These are phyloP conservation scores for Cynopterus brachyotis DNA, from an alignment of 2,113 vertebrate genomes.

Conservation along the genomic window DNA sequence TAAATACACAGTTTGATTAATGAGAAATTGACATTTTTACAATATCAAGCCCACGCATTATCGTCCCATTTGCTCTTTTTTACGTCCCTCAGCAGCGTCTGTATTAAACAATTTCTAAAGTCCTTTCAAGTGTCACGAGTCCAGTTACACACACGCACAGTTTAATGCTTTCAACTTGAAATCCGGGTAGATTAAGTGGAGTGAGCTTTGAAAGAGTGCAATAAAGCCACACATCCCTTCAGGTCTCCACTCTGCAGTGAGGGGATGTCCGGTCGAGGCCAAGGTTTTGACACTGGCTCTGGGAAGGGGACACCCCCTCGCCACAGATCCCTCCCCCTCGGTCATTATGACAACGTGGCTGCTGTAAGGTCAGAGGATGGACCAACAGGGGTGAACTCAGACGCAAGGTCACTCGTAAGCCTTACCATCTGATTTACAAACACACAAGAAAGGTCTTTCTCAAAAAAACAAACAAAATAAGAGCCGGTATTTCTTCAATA, in stretches of 20 bases:
- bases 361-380: neutral
- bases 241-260: rapidly evolving
- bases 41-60: neutral
- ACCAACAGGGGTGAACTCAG: neutral
- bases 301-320: too few species aligned
- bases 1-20: neutral
- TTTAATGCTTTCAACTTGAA: too few species aligned
- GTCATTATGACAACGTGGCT: neutral
- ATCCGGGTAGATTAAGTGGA: neutral
- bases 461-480: neutral
- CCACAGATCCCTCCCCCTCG: neutral
- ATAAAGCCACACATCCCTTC: neutral
- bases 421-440: neutral
- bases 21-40: neutral
- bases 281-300: neutral
- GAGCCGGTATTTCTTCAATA: conserved; percentile 53
- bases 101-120: neutral
- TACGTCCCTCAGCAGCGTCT: neutral
- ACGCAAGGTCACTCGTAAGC: neutral
- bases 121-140: neutral
- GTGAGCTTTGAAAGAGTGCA: neutral
- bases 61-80: neutral
- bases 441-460: neutral
- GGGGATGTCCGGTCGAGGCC: rapidly evolving
- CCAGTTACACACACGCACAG: neutral